phyloP scores from a whole-genome alignment of 2,113 vertebrate genomes.

The Ameiurus melas region DNA sequence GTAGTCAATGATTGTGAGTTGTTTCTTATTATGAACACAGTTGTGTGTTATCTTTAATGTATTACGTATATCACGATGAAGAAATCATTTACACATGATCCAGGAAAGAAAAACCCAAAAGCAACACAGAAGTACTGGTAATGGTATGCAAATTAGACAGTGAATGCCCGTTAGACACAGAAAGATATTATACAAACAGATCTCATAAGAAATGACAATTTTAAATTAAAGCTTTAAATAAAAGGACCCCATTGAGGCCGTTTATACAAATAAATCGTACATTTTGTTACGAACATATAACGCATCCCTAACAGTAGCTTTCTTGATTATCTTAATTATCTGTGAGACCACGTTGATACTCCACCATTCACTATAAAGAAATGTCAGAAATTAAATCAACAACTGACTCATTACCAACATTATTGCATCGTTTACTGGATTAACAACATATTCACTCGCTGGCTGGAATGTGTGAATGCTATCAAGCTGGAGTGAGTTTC shows the following conservation, averaged over 20 bases:
- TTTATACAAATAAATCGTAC: neutral
- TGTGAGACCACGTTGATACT: neutral
- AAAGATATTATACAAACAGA: neutral
- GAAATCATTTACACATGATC: neutral
- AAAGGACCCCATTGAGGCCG: neutral
- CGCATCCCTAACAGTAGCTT: too few species aligned
- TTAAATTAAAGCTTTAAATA: neutral
- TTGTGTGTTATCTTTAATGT: neutral
- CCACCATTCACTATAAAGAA: neutral
- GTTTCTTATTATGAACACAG: neutral
- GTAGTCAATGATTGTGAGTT: neutral
- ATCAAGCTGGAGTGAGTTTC: conserved; percentile 44
- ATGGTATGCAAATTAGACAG: neutral
- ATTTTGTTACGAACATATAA: neutral
- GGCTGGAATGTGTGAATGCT: conserved; percentile 54
- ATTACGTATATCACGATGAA: neutral
- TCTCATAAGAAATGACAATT: neutral
- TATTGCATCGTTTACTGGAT: neutral
- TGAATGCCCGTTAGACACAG: neutral
- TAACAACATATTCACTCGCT: neutral
- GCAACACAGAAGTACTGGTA: neutral
- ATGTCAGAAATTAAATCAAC: neutral
- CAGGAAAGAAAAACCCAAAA: neutral
- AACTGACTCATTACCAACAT: neutral
- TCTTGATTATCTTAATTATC: neutral